These are phyloP conservation scores for Allolobophora icterica DNA, from an alignment of 2,888 invertebrate species.

Conservation along the genomic window DNA sequence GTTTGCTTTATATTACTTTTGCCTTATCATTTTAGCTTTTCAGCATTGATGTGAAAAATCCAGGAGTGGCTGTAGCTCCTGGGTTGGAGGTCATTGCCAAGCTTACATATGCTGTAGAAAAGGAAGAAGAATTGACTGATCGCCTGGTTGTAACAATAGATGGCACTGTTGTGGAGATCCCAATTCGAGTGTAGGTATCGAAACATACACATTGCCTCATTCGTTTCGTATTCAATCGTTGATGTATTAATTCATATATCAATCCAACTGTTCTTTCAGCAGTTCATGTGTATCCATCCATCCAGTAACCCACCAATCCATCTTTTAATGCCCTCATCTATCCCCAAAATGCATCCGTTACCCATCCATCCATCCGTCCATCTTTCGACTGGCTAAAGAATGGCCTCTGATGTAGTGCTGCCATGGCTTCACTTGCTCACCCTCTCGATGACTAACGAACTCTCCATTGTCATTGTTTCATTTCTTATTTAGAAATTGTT, in stretches of 20 bases:
- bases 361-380: not conserved
- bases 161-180: slow-evolving; percentile 62
- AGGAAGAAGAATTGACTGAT: slow-evolving; percentile 56
- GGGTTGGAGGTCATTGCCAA: slow-evolving; percentile 61
- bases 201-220: not conserved
- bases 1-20: not conserved
- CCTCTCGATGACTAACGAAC: not conserved
- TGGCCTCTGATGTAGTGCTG: not conserved
- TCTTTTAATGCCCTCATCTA: too few species aligned
- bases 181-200: slow-evolving; percentile 51
- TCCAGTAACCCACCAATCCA: too few species aligned
- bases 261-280: too few species aligned
- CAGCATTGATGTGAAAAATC: slow-evolving; percentile 61
- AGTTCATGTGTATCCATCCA: too few species aligned
- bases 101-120: slow-evolving; percentile 57
- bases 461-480: not conserved
- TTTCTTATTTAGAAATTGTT: too few species aligned
- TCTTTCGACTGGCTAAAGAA: not conserved
- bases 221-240: too few species aligned
- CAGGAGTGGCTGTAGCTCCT: slow-evolving; percentile 61
- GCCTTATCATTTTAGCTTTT: slow-evolving; percentile 55
- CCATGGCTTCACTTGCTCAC: not conserved
- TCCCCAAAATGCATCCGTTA: too few species aligned
- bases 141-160: slow-evolving; percentile 62
- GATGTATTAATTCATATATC: too few species aligned